These are phyloP conservation scores for Cynocephalus volans DNA, from an alignment of 2,113 vertebrate genomes.

Conservation along the genomic window DNA sequence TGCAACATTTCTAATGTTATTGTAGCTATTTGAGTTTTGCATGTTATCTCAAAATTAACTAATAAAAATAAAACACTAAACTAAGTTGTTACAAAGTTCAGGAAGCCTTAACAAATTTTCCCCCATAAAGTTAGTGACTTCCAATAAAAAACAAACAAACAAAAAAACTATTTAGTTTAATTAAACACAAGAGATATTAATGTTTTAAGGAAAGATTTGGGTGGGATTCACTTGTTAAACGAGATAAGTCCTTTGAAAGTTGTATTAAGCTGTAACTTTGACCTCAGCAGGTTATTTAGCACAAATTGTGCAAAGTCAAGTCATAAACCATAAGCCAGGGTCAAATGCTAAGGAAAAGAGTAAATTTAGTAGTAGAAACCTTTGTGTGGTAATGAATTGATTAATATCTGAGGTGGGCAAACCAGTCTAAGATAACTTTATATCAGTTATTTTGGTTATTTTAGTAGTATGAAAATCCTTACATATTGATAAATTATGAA, in stretches of 20 bases:
- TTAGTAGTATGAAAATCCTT: constrained; percentile 6
- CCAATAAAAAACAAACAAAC: not conserved
- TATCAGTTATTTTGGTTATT: not conserved
- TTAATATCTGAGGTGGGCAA: not conserved
- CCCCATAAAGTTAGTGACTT: not conserved
- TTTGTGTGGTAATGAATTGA: not conserved
- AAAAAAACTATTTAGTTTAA: not conserved
- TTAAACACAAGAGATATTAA: not conserved
- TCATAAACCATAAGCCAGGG: not conserved
- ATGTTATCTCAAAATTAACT: constrained; percentile 17
- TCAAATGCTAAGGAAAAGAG: constrained; percentile 23
- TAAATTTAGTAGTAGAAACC: not conserved
- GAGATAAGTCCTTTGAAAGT: not conserved
- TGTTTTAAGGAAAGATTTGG: not conserved
- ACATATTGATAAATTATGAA: not conserved
- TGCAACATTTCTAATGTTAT: not conserved
- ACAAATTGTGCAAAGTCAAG: not conserved
- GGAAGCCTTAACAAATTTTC: not conserved
- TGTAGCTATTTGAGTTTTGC: not conserved
- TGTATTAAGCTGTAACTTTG: not conserved
- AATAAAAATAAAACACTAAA: constrained; percentile 42
- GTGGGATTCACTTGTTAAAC: constrained; percentile 10
- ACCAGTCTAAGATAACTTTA: not conserved
- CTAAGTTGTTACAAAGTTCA: not conserved
- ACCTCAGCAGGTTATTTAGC: not conserved